These are phyloP conservation scores for Hydrozoanthus tunicans DNA, from an alignment of 64 coral and sea anemone species.

Conservation along the genomic window DNA sequence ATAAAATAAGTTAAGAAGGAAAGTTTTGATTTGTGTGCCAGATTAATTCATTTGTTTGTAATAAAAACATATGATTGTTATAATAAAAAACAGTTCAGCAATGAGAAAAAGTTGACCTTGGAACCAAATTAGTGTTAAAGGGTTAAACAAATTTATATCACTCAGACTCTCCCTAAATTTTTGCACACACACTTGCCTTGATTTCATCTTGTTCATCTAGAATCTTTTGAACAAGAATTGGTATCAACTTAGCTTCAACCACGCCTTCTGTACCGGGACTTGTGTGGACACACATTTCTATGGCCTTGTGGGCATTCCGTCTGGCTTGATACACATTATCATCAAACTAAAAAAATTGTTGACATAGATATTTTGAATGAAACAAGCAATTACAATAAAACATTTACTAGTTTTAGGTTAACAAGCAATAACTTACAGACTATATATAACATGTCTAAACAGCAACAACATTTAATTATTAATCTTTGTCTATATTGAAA, in stretches of 20 bases:
- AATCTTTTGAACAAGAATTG: constrained; percentile 85
- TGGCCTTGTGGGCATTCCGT: constrained; percentile 89
- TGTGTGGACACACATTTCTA: constrained; percentile 96
- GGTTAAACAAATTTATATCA: no score
- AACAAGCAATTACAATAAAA: background rate
- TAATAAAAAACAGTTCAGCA: no score
- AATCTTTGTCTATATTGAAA: no score
- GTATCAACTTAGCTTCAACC: constrained; percentile 90
- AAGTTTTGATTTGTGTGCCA: no score
- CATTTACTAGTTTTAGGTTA: background rate
- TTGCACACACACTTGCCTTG: constrained; percentile 54
- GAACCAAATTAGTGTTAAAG: no score
- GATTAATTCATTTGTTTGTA: no score
- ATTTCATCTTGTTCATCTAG: constrained; percentile 96
- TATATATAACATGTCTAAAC: no score
- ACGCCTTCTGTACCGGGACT: constrained; percentile 92
- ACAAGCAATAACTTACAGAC: background rate
- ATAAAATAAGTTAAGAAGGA: no score
- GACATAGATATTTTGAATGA: background rate
- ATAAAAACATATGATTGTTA: no score
- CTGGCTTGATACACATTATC: constrained; percentile 94
- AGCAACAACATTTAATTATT: no score
- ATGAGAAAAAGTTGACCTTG: no score
- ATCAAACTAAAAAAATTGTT: constrained; percentile 68
- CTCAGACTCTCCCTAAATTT: no score